Evolutionary conservation across 1,140 invertebrate genomes (phyloP), one percentile per base, ranked within the genome.

Genomic region (Ctenoplectra terminalis): DNA sequence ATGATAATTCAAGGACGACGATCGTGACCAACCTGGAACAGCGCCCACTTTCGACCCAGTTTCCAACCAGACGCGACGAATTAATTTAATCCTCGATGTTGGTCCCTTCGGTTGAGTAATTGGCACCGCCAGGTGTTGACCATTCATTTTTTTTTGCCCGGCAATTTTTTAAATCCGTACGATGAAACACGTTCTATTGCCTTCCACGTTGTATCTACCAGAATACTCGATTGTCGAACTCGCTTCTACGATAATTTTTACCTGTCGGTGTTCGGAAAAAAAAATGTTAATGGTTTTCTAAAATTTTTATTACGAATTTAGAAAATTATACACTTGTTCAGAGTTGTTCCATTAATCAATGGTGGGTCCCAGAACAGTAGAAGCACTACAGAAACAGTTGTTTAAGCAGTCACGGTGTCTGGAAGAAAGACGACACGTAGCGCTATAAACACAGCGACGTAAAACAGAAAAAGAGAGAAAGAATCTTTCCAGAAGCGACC

Each of bases 401-500:
- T 63, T 29, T 1, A 40, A 11, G 6, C 31, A 40, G 58, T 6
- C 46, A 20, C 23, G 23, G 31, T 2, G 31, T 40, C 46, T 75
- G 58, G 58, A 29, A 64, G 69, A 50, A 72, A 71, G 67, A 43
- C 54, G 54, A 71, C 67, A 71, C 67, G 56, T 20, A 78, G 46
- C 17, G 58, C n/a, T 37, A 15, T 72, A 64, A 75, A 74, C 72
- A 40, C 29, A 4, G 23, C n/a, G 64, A 64, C 43, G n/a, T 52
- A 69, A 50, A 69, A 40, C 46, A 60, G 63, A 69, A 26, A n/a
- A 40, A 50, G n/a, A 71, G 31, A 17, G 48, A 34, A 43, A 60
- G 34, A 34, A 34, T 23, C 31, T 81, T 17, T 56, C 71, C 60
- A 73, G 52, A 71, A 85, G 80, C 87, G 81, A 82, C 75, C 50